Evolutionary conservation across 2,888 invertebrate genomes (phyloP), one percentile per base, ranked within the genome.

Genomic region (Habrosyne pyritoides): DNA sequence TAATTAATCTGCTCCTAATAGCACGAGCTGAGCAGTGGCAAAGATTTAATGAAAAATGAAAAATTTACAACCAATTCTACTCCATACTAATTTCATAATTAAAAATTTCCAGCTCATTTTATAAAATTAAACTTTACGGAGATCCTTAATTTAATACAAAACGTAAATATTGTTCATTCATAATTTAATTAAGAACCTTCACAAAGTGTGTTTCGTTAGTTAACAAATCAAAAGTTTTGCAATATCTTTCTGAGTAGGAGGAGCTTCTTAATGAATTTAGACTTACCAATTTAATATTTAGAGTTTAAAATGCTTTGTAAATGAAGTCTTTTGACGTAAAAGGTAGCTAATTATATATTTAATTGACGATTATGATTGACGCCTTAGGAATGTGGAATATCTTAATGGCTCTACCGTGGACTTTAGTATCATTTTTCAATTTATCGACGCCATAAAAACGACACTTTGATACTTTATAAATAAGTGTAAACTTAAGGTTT

Each of bases 101-200:
- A 73, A 64, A 71, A 73, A 59, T 60, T 55, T 55, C 57, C 50
- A 63, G 56, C 50, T 61, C 63, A 64, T 62, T 64, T 59, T 59
- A 69, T 62, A 60, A 68, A 67, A 64, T 64, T 58, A 14, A 42
- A 42, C 42, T 18, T 42, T 36, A 36, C 5, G 42, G n/a, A 42
- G 42, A 42, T 42, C 42, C 42, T 48, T 55, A 52, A 24, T 53
- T 50, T 53, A 56, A 52, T 56, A 48, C 47, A 52, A 56, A 55
- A 22, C 50, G 63, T 73, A 67, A 73, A 71, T 66, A 70, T 67
- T 69, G 63, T 67, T 69, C 61, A 57, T 65, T 63, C 55, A 63
- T 70, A 63, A 75, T 67, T 75, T 67, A 60, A 70, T 73, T 64
- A 71, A 59, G 52, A 65, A 59, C 53, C 58, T 64, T 60, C 63